phyloP scores from a whole-genome alignment of 2,888 invertebrate genomes.

The Plagodis dolabraria region DNA sequence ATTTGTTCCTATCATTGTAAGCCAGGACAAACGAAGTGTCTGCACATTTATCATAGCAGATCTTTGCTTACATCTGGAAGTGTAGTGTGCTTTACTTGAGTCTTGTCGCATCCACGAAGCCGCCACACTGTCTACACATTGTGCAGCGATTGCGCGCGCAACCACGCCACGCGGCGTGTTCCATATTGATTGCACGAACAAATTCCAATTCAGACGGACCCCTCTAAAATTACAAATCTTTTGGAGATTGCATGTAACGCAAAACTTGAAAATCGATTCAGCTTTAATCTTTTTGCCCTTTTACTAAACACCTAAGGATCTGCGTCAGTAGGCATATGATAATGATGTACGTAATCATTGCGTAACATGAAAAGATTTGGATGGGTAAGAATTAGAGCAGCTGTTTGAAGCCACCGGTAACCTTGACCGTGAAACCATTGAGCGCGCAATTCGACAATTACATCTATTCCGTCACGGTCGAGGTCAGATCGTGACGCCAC shows the following conservation, averaged over 20 bases:
- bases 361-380: conserved; percentile 43
- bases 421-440: conserved; percentile 78
- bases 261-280: conserved; percentile 19
- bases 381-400: conserved; percentile 45
- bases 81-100: conserved; percentile 1
- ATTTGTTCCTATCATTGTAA: too few relatives aligned
- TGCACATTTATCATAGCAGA: conserved; percentile 1
- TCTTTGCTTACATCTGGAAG: background rate
- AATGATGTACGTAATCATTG: conserved; percentile 29
- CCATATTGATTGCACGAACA: conserved; percentile 71
- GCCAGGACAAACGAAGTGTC: background rate
- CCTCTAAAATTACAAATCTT: conserved; percentile 44
- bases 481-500: conserved; percentile 60
- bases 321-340: conserved; percentile 20
- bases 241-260: conserved; percentile 42
- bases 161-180: conserved; percentile 56
- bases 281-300: background rate
- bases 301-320: conserved; percentile 7
- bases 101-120: conserved; percentile 1
- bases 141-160: conserved; percentile 72
- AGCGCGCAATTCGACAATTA: conserved; percentile 75
- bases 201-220: conserved; percentile 48
- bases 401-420: conserved; percentile 54
- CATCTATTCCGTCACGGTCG: conserved; percentile 65
- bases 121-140: conserved; percentile 18